Percentiles rank a stretch among this genome's conserved stretches.
These are phyloP conservation scores for Azorinus chamasolen DNA, from an alignment of 2,888 invertebrate species.

Conservation along the genomic window DNA sequence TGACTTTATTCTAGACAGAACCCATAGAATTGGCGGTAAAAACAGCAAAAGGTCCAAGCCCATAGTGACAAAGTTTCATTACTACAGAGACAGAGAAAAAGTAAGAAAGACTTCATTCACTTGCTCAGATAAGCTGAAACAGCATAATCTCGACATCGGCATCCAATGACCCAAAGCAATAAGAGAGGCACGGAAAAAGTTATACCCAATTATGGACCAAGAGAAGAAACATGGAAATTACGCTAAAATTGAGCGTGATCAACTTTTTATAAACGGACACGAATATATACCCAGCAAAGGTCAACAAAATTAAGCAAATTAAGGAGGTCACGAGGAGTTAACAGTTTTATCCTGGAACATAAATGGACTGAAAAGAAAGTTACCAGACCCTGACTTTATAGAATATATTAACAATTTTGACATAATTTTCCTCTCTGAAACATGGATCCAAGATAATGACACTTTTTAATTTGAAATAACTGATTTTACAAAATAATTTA, in stretches of 20 bases:
- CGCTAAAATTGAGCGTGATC: conserved; percentile 1
- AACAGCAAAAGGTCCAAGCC: too few relatives aligned
- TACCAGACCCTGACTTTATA: conserved; percentile 2
- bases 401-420: background rate
- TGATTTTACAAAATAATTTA: background rate
- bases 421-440: conserved; percentile 7
- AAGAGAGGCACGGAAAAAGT: conserved; percentile 17
- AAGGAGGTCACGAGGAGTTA: conserved; percentile 18
- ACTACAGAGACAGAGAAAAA: conserved; percentile 26
- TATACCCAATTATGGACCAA: conserved; percentile 2
- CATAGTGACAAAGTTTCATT: conserved; percentile 21
- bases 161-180: conserved; percentile 12
- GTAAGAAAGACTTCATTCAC: conserved; percentile 17
- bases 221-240: background rate
- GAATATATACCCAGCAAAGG: background rate
- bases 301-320: background rate
- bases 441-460: background rate
- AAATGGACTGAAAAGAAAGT: conserved; percentile 9
- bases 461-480: background rate
- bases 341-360: conserved; percentile 10
- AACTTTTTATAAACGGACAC: conserved; percentile 21
- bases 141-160: conserved; percentile 15
- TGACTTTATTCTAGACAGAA: too few relatives aligned
- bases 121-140: conserved; percentile 5
- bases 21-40: too few relatives aligned